Evolutionary conservation across 2,888 invertebrate genomes (phyloP).

Genomic region (Caenorhabditis sp.): DNA sequence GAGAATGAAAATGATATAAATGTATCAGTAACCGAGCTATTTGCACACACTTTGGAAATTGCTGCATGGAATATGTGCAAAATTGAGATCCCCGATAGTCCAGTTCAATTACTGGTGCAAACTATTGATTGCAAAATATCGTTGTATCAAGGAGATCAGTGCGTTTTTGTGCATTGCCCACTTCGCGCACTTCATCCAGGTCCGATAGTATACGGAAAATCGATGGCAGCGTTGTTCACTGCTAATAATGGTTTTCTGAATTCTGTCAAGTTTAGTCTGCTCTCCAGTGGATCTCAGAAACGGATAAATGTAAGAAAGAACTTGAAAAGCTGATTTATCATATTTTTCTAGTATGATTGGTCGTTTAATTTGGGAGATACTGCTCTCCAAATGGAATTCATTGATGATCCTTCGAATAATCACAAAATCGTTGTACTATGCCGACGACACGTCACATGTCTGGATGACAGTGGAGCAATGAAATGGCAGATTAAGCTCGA

Average conservation of each 20-base stretch:
- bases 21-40: slow-evolving; percentile 34
- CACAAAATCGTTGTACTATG: slow-evolving; percentile 39
- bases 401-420: slow-evolving; percentile 25
- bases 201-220: slow-evolving; percentile 37
- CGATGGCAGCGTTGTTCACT: slow-evolving; percentile 29
- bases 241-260: slow-evolving; percentile 39
- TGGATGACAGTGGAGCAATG: slow-evolving; percentile 19
- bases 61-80: slow-evolving; percentile 49
- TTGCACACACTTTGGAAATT: slow-evolving; percentile 36
- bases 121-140: slow-evolving; percentile 47
- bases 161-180: slow-evolving; percentile 37
- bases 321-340: background rate
- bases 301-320: slow-evolving; percentile 34
- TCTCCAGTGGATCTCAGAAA: slow-evolving; percentile 37
- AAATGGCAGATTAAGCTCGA: slow-evolving; percentile 50
- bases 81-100: slow-evolving; percentile 9
- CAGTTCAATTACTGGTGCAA: slow-evolving; percentile 42
- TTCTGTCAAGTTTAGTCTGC: slow-evolving; percentile 43
- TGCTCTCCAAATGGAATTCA: slow-evolving; percentile 37
- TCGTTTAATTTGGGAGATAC: slow-evolving; percentile 46
- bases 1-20: slow-evolving; percentile 13
- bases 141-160: slow-evolving; percentile 44
- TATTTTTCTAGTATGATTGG: slow-evolving; percentile 49
- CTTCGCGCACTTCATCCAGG: slow-evolving; percentile 49
- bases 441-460: slow-evolving; percentile 39